phyloP scores from a whole-genome alignment of 2,888 invertebrate genomes.

The Gymnocheta viridis region DNA sequence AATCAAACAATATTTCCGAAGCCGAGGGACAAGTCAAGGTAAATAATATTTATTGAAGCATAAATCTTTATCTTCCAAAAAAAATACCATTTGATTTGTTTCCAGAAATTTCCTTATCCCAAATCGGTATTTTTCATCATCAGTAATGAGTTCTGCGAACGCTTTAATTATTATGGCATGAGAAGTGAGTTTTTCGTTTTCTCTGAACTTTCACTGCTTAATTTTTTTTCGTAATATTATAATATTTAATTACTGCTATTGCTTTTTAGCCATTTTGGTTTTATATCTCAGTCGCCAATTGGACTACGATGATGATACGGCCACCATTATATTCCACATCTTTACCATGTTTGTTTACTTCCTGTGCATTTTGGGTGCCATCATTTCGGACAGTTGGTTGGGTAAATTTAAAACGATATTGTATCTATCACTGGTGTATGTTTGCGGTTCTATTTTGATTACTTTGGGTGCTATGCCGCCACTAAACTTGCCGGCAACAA shows the following conservation, averaged over 20 bases:
- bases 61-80: background rate
- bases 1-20: slow-evolving; percentile 72
- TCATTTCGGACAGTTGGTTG: slow-evolving; percentile 89
- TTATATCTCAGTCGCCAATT: slow-evolving; percentile 88
- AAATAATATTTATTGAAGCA: slow-evolving; percentile 1
- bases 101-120: slow-evolving; percentile 83
- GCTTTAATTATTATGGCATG: slow-evolving; percentile 97
- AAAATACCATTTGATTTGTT: background rate
- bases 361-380: slow-evolving; percentile 89
- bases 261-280: slow-evolving; percentile 86
- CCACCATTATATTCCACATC: slow-evolving; percentile 89
- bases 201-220: background rate
- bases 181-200: slow-evolving; percentile 86
- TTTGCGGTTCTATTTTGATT: slow-evolving; percentile 86
- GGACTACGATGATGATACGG: slow-evolving; percentile 84
- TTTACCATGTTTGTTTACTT: slow-evolving; percentile 90
- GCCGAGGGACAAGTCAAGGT: slow-evolving; percentile 79
- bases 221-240: background rate
- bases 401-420: slow-evolving; percentile 91
- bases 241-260: background rate
- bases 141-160: slow-evolving; percentile 96
- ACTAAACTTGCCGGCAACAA: slow-evolving; percentile 82
- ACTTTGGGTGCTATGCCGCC: slow-evolving; percentile 84
- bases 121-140: slow-evolving; percentile 94
- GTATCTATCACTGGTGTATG: slow-evolving; percentile 88